Conservation (phyloP, 2,797 vertebrate genomes). For the Microhierax caerulescens region DNA sequence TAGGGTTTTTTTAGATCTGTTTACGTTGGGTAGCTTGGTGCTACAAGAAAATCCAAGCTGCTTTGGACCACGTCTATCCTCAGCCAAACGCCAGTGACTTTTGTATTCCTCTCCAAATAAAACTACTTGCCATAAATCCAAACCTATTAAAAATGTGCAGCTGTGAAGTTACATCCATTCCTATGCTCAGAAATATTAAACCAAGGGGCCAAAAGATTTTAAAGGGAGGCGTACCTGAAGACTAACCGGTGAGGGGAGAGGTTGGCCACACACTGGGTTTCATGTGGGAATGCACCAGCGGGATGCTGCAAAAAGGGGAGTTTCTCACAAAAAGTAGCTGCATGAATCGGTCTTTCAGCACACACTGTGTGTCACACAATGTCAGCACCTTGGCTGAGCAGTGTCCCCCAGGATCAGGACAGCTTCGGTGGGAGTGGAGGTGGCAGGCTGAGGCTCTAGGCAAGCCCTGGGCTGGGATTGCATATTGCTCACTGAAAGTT, state of each 20-base stretch:
- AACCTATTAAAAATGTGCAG: slow-evolving; percentile 29
- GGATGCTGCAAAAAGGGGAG: rapidly evolving
- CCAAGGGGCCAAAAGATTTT: background rate
- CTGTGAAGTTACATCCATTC: slow-evolving; percentile 17
- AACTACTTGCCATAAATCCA: background rate
- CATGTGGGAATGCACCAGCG: rapidly evolving
- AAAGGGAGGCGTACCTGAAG: background rate
- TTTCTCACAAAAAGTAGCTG: background rate
- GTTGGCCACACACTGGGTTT: background rate
- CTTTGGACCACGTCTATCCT: background rate
- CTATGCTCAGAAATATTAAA: background rate
- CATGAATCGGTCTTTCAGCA: rapidly evolving
- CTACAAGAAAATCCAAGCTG: background rate
- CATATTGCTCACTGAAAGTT: background rate
- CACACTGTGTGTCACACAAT: rapidly evolving
- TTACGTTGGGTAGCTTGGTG: background rate
- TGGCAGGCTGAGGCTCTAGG: background rate
- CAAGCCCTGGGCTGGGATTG: background rate
- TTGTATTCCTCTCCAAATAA: slow-evolving; percentile 44
- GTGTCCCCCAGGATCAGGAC: background rate
- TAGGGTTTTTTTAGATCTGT: slow-evolving; percentile 1
- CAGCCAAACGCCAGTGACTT: slow-evolving; percentile 42
- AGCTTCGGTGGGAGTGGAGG: background rate
- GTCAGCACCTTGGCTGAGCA: background rate
- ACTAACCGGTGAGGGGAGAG: rapidly evolving